Evolutionary conservation across 30 jellyfish, hydroid and myxozoan genomes (phyloP).

Genomic region (Chrysaora quinquecirrha): DNA sequence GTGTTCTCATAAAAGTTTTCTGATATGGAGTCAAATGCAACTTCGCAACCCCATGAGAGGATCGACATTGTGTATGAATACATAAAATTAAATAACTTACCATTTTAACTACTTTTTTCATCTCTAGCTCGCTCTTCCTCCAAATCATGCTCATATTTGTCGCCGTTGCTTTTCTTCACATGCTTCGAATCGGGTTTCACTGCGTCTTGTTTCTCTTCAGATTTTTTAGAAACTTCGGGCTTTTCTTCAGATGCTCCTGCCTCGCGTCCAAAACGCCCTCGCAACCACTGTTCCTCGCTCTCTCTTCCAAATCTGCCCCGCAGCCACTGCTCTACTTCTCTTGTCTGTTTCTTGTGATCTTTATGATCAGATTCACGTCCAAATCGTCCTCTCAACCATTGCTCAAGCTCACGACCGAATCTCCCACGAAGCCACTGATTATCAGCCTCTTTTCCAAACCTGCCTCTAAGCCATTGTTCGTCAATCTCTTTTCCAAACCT

Average conservation of each 20-base stretch:
- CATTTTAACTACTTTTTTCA: conserved; percentile 36
- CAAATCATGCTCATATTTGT: conserved; percentile 19
- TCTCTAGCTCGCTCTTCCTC: not conserved
- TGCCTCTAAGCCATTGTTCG: conserved; percentile 49
- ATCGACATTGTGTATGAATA: too few relatives aligned
- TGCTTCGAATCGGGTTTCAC: not conserved
- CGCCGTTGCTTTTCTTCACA: conserved; percentile 20
- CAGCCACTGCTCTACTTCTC: conserved; percentile 76
- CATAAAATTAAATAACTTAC: conserved; percentile 41
- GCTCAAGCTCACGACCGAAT: conserved; percentile 49
- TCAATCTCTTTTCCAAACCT: conserved; percentile 51
- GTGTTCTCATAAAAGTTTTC: too few relatives aligned
- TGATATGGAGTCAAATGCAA: too few relatives aligned
- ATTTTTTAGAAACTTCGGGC: not conserved
- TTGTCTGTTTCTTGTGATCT: conserved; percentile 29
- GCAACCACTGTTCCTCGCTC: conserved; percentile 75
- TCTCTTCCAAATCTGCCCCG: conserved; percentile 85
- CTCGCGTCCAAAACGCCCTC: conserved; percentile 87
- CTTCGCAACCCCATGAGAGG: too few relatives aligned
- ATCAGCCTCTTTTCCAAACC: conserved; percentile 65
- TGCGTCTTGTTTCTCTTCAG: not conserved
- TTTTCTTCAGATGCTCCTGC: conserved; percentile 24
- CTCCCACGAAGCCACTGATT: conserved; percentile 36
- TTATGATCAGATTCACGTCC: conserved; percentile 27
- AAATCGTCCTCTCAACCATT: conserved; percentile 74